Conservation (phyloP, 2,888 invertebrate species). For the Chironomus riparius region DNA sequence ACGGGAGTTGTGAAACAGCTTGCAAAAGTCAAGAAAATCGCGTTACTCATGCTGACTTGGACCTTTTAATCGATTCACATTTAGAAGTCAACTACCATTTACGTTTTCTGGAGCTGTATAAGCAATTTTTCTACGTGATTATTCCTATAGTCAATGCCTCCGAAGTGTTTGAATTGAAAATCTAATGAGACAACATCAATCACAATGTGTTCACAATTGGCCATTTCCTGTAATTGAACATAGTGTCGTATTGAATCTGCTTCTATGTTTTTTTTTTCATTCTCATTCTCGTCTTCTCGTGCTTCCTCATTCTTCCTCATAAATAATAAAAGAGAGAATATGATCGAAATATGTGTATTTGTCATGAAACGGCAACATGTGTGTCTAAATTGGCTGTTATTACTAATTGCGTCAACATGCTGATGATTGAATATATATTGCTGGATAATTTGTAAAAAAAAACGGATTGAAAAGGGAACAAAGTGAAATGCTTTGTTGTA, state of each 20-base stretch:
- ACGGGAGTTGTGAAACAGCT: constrained; percentile 17
- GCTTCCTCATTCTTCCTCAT: neutral
- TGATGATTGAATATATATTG: no score
- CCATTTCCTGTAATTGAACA: constrained; percentile 24
- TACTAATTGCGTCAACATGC: neutral
- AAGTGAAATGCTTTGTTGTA: no score
- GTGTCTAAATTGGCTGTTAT: neutral
- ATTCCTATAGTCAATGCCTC: neutral
- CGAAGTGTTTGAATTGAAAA: constrained; percentile 7
- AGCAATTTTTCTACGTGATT: neutral
- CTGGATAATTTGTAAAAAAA: no score
- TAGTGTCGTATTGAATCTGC: neutral
- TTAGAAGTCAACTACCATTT: neutral
- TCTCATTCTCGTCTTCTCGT: neutral
- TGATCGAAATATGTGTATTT: neutral
- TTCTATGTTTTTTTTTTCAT: neutral
- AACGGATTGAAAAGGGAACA: no score
- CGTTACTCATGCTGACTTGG: neutral
- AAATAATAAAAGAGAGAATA: neutral
- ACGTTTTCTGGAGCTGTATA: neutral
- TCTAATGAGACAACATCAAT: constrained; percentile 25
- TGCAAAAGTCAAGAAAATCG: neutral
- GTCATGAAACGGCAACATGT: neutral
- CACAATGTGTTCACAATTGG: constrained; percentile 17
- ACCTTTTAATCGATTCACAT: constrained; percentile 25